Evolutionary conservation across 2,797 vertebrate genomes (phyloP).

Genomic region (Sternarchorhynchus goeldii): DNA sequence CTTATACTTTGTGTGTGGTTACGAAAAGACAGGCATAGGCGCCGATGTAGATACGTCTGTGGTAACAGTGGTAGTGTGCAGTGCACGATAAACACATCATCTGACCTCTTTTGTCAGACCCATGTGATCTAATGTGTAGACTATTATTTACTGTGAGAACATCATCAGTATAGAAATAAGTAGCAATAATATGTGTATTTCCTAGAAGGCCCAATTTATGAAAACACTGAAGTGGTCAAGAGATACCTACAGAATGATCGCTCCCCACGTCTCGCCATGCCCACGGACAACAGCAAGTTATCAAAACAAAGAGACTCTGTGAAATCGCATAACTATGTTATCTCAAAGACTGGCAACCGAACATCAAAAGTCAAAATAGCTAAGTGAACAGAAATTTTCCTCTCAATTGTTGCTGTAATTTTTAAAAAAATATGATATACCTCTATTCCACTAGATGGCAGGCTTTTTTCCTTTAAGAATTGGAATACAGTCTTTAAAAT

Average conservation of each 20-base stretch:
- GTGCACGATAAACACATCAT: conserved; percentile 11
- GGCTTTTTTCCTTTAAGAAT: no score
- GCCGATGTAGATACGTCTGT: conserved; percentile 6
- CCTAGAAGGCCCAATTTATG: conserved; percentile 51
- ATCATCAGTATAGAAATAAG: not conserved
- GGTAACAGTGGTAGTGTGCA: conserved; percentile 40
- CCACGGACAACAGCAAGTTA: not conserved
- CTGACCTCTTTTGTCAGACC: conserved; percentile 33
- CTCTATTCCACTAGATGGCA: not conserved
- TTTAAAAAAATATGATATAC: not conserved
- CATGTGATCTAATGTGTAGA: conserved; percentile 3
- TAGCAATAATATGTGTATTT: not conserved
- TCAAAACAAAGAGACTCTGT: not conserved
- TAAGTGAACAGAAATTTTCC: not conserved
- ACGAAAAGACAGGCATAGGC: not conserved
- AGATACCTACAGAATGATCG: not conserved
- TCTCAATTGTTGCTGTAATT: not conserved
- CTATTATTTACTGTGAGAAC: conserved; percentile 1
- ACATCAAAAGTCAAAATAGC: not conserved
- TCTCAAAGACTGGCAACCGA: not conserved
- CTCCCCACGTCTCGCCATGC: not conserved
- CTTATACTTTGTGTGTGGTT: conserved; percentile 47
- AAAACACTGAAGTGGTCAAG: conserved; percentile 36
- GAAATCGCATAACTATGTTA: conserved; percentile 10
- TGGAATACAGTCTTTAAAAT: no score